Evolutionary conservation across 2,888 invertebrate species (phyloP).

Genomic region (Brachynemurus nebulosus): DNA sequence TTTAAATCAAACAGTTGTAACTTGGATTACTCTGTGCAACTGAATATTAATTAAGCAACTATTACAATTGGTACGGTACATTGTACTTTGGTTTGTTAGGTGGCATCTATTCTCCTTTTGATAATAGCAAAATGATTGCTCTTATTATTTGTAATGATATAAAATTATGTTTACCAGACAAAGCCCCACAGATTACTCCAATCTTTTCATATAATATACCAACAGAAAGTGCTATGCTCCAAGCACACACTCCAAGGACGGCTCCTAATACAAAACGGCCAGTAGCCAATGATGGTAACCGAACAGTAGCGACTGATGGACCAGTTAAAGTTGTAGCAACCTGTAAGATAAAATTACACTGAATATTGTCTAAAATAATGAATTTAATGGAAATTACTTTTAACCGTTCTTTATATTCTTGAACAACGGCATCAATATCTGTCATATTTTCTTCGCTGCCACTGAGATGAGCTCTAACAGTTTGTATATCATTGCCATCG

Average conservation of each 20-base stretch:
- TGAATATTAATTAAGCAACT: no score
- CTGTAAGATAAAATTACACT: no score
- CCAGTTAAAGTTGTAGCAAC: slow-evolving; percentile 23
- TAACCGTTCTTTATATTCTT: slow-evolving; percentile 58
- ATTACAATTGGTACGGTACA: no score
- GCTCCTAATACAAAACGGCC: slow-evolving; percentile 13
- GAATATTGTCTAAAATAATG: no score
- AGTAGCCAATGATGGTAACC: slow-evolving; percentile 12
- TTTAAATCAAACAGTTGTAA: no score
- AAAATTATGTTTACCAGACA: slow-evolving; percentile 20
- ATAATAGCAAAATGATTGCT: slow-evolving; percentile 28
- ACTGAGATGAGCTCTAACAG: slow-evolving; percentile 18
- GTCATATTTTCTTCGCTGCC: slow-evolving; percentile 49
- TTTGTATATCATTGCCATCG: slow-evolving; percentile 25
- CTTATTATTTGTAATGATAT: no score
- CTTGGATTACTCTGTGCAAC: no score
- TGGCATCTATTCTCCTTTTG: no score
- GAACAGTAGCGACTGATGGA: slow-evolving; percentile 6
- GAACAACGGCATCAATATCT: slow-evolving; percentile 64
- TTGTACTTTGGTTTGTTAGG: no score
- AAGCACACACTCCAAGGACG: slow-evolving; percentile 7
- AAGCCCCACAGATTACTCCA: slow-evolving; percentile 23
- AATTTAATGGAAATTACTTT: slow-evolving; percentile 36
- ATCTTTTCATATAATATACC: slow-evolving; percentile 22
- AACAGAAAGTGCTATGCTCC: slow-evolving; percentile 14